A percentile compares a stretch with the other conserved stretches of the same genome.
These are phyloP conservation scores for Teinopalpus imperialis DNA, from an alignment of 2,888 invertebrate species.

Conservation along the genomic window DNA sequence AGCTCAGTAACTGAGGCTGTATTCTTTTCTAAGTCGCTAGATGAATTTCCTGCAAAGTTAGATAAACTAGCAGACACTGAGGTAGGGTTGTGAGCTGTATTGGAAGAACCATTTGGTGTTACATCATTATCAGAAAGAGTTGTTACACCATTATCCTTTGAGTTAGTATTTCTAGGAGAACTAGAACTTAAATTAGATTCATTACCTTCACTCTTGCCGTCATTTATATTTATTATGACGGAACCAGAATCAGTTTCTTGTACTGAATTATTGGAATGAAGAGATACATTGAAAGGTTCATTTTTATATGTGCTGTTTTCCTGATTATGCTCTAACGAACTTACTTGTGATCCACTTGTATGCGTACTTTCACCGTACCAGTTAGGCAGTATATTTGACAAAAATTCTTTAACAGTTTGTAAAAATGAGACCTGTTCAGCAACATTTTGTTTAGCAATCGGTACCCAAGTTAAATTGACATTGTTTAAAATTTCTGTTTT, in stretches of 20 bases:
- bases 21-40: neutral
- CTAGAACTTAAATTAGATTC: slow-evolving; percentile 14
- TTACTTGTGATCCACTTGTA: slow-evolving; percentile 21
- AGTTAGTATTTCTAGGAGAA: neutral
- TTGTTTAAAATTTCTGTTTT: slow-evolving; percentile 56
- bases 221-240: slow-evolving; percentile 11
- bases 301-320: neutral
- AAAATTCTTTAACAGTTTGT: slow-evolving; percentile 51
- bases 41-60: neutral
- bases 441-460: slow-evolving; percentile 47
- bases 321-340: neutral
- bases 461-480: slow-evolving; percentile 51
- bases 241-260: slow-evolving; percentile 8
- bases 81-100: slow-evolving; percentile 4
- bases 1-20: too few relatives aligned
- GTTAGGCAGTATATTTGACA: slow-evolving; percentile 56
- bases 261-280: neutral
- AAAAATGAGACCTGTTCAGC: slow-evolving; percentile 59
- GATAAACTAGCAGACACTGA: slow-evolving; percentile 2
- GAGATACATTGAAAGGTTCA: neutral
- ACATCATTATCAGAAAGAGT: neutral
- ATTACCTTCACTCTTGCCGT: too few relatives aligned
- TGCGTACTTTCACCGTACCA: slow-evolving; percentile 46
- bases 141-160: neutral
- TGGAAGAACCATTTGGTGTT: slow-evolving; percentile 3